Conservation (phyloP, 2,797 vertebrate species). For the Margarornis squamiger region DNA sequence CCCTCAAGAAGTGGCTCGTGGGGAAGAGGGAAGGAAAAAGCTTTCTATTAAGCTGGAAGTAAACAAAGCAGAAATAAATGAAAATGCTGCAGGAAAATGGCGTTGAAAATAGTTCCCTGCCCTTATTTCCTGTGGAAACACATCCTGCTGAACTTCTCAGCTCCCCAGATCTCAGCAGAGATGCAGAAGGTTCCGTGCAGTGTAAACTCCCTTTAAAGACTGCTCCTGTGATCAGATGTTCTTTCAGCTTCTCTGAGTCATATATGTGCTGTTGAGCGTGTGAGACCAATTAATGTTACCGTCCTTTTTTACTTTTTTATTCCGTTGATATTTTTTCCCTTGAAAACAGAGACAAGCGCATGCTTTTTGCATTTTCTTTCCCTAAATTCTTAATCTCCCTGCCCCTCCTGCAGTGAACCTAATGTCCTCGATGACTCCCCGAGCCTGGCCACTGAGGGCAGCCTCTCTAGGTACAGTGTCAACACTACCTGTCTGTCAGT, state of each 20-base stretch:
- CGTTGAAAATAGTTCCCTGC: constrained; percentile 1
- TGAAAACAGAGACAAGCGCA: constrained; percentile 76
- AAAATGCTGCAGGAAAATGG: constrained; percentile 13
- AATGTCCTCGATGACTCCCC: constrained; percentile 99
- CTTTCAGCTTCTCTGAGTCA: constrained; percentile 66
- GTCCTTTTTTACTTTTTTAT: constrained; percentile 72
- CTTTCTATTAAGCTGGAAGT: constrained; percentile 17
- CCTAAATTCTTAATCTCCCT: constrained; percentile 91
- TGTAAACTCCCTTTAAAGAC: constrained; percentile 26
- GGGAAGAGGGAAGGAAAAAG: neutral
- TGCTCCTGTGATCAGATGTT: constrained; percentile 47
- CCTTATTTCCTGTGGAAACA: constrained; percentile 11
- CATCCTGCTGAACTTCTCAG: neutral
- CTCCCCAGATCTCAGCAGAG: neutral
- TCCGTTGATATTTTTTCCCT: constrained; percentile 74
- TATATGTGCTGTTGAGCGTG: constrained; percentile 70
- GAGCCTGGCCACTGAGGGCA: constrained; percentile 97
- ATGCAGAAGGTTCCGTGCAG: constrained; percentile 23
- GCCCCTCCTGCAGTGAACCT: constrained; percentile 98
- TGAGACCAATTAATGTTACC: constrained; percentile 73
- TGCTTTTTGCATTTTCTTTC: constrained; percentile 82
- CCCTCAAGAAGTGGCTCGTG: neutral
- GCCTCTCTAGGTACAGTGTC: constrained; percentile 99
- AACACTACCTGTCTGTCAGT: constrained; percentile 86
- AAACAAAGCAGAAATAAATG: neutral